These are phyloP conservation scores for Merodon equestris DNA, from an alignment of 2,888 invertebrate genomes.

Conservation along the genomic window DNA sequence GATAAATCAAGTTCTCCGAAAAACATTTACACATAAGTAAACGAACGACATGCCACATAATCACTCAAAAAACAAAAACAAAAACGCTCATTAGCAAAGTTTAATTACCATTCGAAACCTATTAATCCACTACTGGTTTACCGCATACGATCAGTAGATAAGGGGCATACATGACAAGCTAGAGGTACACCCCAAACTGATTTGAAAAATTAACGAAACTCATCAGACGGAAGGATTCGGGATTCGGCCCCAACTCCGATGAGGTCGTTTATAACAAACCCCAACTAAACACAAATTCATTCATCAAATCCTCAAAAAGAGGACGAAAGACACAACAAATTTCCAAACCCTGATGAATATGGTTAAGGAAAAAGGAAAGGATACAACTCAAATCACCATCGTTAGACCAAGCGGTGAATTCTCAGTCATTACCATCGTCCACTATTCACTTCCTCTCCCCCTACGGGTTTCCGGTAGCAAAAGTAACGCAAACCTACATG, in stretches of 20 bases:
- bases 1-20: constrained; percentile 13
- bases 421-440: constrained; percentile 62
- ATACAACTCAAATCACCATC: constrained; percentile 57
- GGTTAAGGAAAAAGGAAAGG: constrained; percentile 26
- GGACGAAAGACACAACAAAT: constrained; percentile 47
- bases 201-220: constrained; percentile 41
- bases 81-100: constrained; percentile 46
- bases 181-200: constrained; percentile 19
- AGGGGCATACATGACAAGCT: too few species aligned
- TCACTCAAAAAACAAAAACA: constrained; percentile 13
- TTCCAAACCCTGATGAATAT: constrained; percentile 17
- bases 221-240: background rate
- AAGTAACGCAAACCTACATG: constrained; percentile 36
- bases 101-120: constrained; percentile 47
- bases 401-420: constrained; percentile 54
- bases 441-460: constrained; percentile 14
- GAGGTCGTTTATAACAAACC: background rate
- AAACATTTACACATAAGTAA: too few species aligned
- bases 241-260: too few species aligned
- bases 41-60: constrained; percentile 7
- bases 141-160: background rate
- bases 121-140: constrained; percentile 25
- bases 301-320: constrained; percentile 59
- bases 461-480: constrained; percentile 44
- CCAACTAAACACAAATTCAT: constrained; percentile 34